Conservation (phyloP, 2,888 invertebrate genomes). For the Deilephila elpenor region DNA sequence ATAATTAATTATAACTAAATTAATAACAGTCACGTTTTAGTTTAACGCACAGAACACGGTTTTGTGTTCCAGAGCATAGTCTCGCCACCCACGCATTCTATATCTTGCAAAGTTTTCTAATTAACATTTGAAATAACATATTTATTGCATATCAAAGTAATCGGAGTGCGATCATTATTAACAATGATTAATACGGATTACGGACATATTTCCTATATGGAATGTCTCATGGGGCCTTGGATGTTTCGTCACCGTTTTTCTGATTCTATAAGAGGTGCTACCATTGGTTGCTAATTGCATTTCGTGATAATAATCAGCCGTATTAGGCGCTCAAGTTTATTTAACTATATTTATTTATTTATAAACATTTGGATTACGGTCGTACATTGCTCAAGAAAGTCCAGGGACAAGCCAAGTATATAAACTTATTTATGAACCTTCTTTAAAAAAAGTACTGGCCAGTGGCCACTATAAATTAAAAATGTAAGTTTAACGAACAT, state of each 20-base stretch:
- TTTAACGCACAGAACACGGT: no score
- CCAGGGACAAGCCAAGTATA: no score
- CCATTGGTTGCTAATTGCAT: not conserved
- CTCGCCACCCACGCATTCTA: not conserved
- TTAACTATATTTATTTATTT: not conserved
- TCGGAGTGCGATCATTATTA: not conserved
- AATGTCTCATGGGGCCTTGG: constrained; percentile 31
- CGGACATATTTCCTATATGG: constrained; percentile 27
- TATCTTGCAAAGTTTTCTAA: not conserved
- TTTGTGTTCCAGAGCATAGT: no score
- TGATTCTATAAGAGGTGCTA: constrained; percentile 11
- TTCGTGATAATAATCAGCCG: not conserved
- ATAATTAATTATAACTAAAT: no score
- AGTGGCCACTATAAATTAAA: no score
- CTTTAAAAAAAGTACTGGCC: no score
- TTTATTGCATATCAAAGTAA: not conserved
- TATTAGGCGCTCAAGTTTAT: no score
- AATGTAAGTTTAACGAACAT: no score
- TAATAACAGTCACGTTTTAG: no score
- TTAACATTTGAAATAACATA: not conserved
- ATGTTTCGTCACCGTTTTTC: constrained; percentile 30
- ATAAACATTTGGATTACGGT: not conserved
- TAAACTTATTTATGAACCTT: no score
- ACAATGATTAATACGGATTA: constrained; percentile 28
- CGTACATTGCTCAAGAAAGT: not conserved